These are phyloP conservation scores for Alligator mississippiensis DNA, from an alignment of 2,113 vertebrate species.

Conservation along the genomic window DNA sequence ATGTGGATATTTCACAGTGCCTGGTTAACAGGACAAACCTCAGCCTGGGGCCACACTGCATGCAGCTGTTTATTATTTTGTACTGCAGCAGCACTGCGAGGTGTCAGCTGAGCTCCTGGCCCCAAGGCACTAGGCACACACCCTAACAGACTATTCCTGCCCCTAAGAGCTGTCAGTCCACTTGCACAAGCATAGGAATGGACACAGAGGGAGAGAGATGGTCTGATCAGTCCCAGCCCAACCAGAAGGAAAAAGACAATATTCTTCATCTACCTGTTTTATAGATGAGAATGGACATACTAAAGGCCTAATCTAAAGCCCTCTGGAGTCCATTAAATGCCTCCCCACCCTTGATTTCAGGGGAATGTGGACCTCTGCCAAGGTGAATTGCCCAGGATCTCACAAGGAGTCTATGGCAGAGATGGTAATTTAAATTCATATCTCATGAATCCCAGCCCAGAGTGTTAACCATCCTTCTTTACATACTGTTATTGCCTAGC, in stretches of 20 bases:
- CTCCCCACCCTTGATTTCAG: too few relatives aligned
- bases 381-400: background rate
- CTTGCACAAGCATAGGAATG: background rate
- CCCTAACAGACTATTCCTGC: background rate
- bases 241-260: too few relatives aligned
- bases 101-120: background rate
- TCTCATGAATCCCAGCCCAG: background rate
- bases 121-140: fast-evolving
- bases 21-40: constrained; percentile 32
- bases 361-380: too few relatives aligned
- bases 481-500: too few relatives aligned
- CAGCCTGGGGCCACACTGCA: background rate
- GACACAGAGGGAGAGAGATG: background rate
- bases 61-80: background rate
- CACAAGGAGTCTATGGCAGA: background rate
- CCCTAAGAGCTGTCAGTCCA: background rate
- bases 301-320: too few relatives aligned
- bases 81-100: fast-evolving
- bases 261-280: too few relatives aligned
- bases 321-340: too few relatives aligned
- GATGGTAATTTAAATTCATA: background rate
- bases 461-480: background rate
- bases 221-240: background rate
- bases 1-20: background rate
- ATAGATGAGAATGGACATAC: too few relatives aligned